These are phyloP conservation scores for Pinctada fucata DNA, from an alignment of 2,888 invertebrate genomes.

Conservation along the genomic window DNA sequence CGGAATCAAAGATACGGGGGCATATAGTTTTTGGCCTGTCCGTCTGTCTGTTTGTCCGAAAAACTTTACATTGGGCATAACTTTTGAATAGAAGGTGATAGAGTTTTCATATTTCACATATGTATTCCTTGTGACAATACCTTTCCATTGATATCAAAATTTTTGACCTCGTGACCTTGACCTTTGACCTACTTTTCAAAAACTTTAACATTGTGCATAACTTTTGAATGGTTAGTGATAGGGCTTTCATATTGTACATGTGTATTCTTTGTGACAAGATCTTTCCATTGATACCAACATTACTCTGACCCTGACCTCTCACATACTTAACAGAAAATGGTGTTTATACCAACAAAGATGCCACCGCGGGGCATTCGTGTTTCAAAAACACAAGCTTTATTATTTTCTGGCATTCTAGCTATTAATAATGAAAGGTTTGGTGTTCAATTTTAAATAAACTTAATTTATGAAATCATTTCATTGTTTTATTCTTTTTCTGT, in stretches of 20 bases:
- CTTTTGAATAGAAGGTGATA: not conserved
- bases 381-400: no score
- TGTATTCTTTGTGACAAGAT: not conserved
- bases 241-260: not conserved
- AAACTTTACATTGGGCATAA: not conserved
- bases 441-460: no score
- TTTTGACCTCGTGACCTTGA: not conserved
- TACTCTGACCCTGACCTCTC: no score
- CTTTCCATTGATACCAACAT: not conserved
- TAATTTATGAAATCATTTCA: no score
- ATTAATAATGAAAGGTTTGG: no score
- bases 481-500: no score
- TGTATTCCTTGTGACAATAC: not conserved
- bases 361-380: no score
- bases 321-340: no score
- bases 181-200: not conserved
- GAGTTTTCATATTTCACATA: not conserved
- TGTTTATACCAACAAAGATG: no score
- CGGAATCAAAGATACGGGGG: no score
- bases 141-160: not conserved
- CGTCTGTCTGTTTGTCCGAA: not conserved
- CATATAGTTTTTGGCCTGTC: not conserved
- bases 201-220: not conserved
- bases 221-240: not conserved
- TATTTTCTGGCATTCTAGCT: no score